These are phyloP conservation scores for Metopia argyrocephala DNA, from an alignment of 2,888 invertebrate species.

Conservation along the genomic window DNA sequence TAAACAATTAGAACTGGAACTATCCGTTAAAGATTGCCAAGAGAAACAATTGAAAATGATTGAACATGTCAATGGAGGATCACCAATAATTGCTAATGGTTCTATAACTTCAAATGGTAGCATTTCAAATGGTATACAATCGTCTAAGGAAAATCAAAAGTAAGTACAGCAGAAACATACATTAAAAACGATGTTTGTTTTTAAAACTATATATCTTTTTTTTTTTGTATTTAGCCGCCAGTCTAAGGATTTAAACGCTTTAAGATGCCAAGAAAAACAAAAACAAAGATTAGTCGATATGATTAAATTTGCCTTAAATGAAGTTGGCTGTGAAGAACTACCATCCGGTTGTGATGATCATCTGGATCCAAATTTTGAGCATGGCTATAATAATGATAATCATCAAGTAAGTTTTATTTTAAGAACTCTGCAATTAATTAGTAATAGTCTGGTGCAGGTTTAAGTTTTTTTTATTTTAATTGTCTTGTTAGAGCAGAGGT, in stretches of 20 bases:
- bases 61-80: constrained; percentile 78
- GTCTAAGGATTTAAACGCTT: constrained; percentile 87
- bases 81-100: constrained; percentile 80
- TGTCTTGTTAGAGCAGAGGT: constrained; percentile 39
- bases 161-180: constrained; percentile 58
- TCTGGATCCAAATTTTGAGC: constrained; percentile 81
- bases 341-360: constrained; percentile 86
- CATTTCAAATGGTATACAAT: constrained; percentile 79
- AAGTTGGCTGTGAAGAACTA: constrained; percentile 92
- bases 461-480: background rate
- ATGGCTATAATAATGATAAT: constrained; percentile 79
- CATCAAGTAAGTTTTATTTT: constrained; percentile 81
- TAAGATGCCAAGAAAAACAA: constrained; percentile 90
- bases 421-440: background rate
- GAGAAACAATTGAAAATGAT: constrained; percentile 83
- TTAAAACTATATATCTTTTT: background rate
- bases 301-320: constrained; percentile 90
- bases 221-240: constrained; percentile 69
- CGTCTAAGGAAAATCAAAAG: constrained; percentile 78
- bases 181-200: constrained; percentile 36
- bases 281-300: constrained; percentile 90
- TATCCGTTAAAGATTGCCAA: constrained; percentile 87
- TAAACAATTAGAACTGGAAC: constrained; percentile 88
- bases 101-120: constrained; percentile 73
- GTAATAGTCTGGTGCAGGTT: constrained; percentile 57